Base-by-base conservation (phyloP, 2,797 vertebrate genomes). In the Myotis myotis region DNA sequence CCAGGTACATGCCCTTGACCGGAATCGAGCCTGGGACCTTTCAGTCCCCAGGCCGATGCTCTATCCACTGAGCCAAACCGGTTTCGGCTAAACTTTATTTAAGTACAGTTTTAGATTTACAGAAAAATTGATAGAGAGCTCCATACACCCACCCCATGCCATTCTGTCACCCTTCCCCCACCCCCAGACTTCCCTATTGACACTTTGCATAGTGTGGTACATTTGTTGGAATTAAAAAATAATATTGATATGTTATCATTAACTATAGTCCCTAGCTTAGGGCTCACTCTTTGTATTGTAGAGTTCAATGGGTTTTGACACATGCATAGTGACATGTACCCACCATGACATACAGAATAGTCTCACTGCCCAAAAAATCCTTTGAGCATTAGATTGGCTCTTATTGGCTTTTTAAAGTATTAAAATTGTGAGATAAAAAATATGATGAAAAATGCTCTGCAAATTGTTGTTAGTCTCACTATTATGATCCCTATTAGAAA, bases 401-500 rank as follows among this genome's bases (percentile, higher is more conserved):
- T 28, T 89, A n/a, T 19, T 33, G 53, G n/a, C 60, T 92, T 93
- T 76, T 84, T 57, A 66, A 92, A 87, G 80, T 55, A 55, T 89
- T 90, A 85, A 92, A 94, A 64, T 44, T 92, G 6, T 55, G 66
- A 86, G 28, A 17, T 53, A 33, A 74, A 89, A 57, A 94, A 49
- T 68, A n/a, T n/a, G 5, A 71, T 53, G 25, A 92, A 88, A 85
- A 94, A 51, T 84, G 7, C 38, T 93, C 53, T 93, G 17, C 9
- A 49, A 88, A 22, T 17, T 87, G 81, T 83, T 83, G 7, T 92
- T 93, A 71, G 36, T 66, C 25, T 91, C 44, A 62, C n/a, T 84
- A n/a, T 87, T 93, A 71, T 75, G 30, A 88, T 94, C 36, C 47
- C 15, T 66, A 55, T 89, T 84, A 92, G 66, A 95, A 95, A 85